Base-by-base conservation (phyloP, 2,113 vertebrate genomes). In the Chionomys nivalis region DNA sequence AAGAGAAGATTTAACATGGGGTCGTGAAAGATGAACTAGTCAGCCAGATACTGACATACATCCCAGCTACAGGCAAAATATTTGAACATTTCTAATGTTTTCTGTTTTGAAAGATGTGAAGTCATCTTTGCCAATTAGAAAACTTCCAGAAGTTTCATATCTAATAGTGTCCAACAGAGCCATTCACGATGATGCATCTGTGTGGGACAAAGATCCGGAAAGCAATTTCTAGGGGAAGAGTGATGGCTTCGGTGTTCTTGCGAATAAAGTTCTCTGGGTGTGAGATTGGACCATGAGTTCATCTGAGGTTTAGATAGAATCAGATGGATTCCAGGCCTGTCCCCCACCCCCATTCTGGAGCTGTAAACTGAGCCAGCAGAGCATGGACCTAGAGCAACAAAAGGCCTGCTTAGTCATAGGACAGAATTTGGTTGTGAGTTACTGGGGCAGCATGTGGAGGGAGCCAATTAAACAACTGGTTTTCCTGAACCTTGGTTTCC, bases 231-330 rank as follows among this genome's bases (percentile, higher is more conserved):
- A 81, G 63, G 70, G 42, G 63, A 90, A 90, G 91, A 94, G n/a
- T 58, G 55, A 94, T 93, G 85, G 39, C 89, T 90, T 88, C 91
- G 83, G 10, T 94, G 87, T 97, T 92, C 91, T 94, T 91, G 88
- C 39, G 75, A 52, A 83, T 76, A 87, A 93, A 79, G 47, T 52
- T 93, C 28, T 79, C 90, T 76, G 85, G 28, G 0, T 70, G 31
- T 92, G 55, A 73, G 75, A 47, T 76, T 47, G 58, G 85, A 79
- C n/a, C 24, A 9, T 42, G 70, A 79, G 90, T 96, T 92, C 73
- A 76, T 90, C n/a, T 58, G 85, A 92, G 75, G 79, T 88, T 92
- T 39, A 55, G 49, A 66, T 9, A 28, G 87, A 90, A 21, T 76
- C 1, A 7, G 52, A 42, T 33, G 2, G 78, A 24, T 39, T 65